Base-by-base conservation (phyloP, 2,888 invertebrate genomes). In the Branchellion lobata region DNA sequence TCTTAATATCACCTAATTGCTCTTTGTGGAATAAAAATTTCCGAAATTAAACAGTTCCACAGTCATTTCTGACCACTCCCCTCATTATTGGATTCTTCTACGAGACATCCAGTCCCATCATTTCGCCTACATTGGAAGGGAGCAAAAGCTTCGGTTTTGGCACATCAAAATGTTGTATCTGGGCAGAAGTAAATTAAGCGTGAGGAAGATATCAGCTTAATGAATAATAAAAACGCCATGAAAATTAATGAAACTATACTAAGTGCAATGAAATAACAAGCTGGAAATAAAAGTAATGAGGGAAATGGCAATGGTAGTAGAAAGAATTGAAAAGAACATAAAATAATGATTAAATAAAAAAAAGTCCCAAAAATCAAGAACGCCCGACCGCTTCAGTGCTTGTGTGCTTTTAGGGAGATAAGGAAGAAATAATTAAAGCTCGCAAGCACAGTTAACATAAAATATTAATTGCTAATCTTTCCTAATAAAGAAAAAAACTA, bases 161-260 rank as follows among this genome's bases (percentile, higher is more conserved):
- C 61, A n/a, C 11, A 57, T 57, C 61, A n/a, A 57, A 57, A 18
- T 3, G 5, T 57, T 18, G 61, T 57, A 57, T 8, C n/a, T 47
- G 18, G 47, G 47, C 47, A 47, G n/a, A 57, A n/a, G 24, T 24
- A 57, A 57, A 57, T 57, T 57, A 57, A n/a, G n/a, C 61, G 61
- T 57, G 61, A 57, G 61, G 24, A 57, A 57, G 61, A 57, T 57
- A 57, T 57, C 61, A 24, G 61, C 5, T 5, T 57, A 57, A 57
- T 57, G 61, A 57, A 57, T 57, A 57, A 57, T 57, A 57, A 57
- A 57, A 57, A n/a, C 14, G 11, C 3, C 61, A 57, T 57, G 24
- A 57, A 57, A 24, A 24, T 5, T 57, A 57, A 57, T 57, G 61
- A 57, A 57, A 57, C 61, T 24, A 24, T 57, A 57, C 24, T 57